These are phyloP conservation scores for Andrena cerasifolii DNA, from an alignment of 1,140 invertebrate genomes.

Conservation along the genomic window DNA sequence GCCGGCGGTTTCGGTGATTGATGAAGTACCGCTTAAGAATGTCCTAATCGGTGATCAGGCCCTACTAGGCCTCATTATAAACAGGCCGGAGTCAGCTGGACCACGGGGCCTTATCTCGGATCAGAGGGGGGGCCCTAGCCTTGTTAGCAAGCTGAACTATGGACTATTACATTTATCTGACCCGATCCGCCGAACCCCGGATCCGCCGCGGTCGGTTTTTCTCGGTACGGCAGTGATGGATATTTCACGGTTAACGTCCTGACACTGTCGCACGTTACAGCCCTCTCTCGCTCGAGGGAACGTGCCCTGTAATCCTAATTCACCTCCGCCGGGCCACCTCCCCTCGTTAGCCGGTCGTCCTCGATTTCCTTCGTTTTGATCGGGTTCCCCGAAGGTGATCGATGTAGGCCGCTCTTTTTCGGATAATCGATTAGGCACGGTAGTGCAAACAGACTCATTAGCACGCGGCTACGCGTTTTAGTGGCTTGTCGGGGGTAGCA, in stretches of 20 bases:
- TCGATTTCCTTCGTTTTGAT: background rate
- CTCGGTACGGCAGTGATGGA: constrained; percentile 70
- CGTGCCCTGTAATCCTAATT: constrained; percentile 63
- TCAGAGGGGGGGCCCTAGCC: constrained; percentile 67
- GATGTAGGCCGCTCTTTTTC: too few relatives aligned
- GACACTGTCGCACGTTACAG: constrained; percentile 58
- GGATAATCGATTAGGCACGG: too few relatives aligned
- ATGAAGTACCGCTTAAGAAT: constrained; percentile 73
- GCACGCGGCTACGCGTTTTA: too few relatives aligned
- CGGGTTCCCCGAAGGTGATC: background rate
- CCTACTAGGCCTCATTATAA: constrained; percentile 72
- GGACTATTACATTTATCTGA: constrained; percentile 76
- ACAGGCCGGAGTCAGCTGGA: constrained; percentile 63
- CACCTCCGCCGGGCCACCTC: constrained; percentile 24
- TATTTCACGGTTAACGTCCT: constrained; percentile 63
- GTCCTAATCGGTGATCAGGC: constrained; percentile 72
- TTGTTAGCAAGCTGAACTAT: constrained; percentile 76
- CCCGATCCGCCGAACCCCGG: constrained; percentile 64
- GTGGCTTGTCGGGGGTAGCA: too few relatives aligned
- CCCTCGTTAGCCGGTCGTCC: constrained; percentile 34
- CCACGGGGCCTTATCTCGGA: constrained; percentile 67
- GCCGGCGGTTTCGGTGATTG: constrained; percentile 69
- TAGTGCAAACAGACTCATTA: too few relatives aligned
- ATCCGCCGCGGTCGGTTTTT: constrained; percentile 58
- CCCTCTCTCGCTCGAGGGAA: constrained; percentile 45